Percentiles rank a stretch among this genome's conserved stretches.
Evolutionary conservation across 2,797 vertebrate species (phyloP).

Genomic region (Clarias laeviceps): DNA sequence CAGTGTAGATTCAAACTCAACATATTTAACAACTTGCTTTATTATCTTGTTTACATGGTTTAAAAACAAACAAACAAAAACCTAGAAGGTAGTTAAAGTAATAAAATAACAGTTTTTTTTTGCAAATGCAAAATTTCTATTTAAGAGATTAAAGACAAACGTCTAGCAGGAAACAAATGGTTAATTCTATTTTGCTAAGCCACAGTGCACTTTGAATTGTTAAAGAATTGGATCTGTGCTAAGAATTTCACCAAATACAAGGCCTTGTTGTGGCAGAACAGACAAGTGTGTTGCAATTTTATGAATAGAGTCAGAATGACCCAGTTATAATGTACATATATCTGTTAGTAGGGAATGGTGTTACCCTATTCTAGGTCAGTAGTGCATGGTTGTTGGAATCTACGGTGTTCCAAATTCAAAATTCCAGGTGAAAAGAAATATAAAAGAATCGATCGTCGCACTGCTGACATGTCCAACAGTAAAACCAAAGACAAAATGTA

Average conservation of each 20-base stretch:
- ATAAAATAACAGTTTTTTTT: not conserved
- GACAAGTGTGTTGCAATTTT: not conserved
- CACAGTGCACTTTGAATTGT: not conserved
- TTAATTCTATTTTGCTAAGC: not conserved
- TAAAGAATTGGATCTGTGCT: not conserved
- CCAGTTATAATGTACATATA: not conserved
- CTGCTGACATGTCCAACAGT: not conserved
- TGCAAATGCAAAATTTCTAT: not conserved
- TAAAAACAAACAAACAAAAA: not conserved
- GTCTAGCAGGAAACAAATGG: not conserved
- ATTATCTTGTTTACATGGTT: slow-evolving; percentile 10
- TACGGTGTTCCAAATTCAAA: not conserved
- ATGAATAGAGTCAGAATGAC: not conserved
- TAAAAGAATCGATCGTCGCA: not conserved
- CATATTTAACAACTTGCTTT: slow-evolving; percentile 1
- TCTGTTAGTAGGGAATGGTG: slow-evolving; percentile 1
- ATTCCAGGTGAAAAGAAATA: not conserved
- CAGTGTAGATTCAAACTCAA: not conserved
- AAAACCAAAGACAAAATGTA: not conserved
- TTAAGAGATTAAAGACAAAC: not conserved
- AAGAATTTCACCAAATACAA: not conserved
- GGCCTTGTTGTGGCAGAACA: not conserved
- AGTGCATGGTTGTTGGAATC: not conserved
- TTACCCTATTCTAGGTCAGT: not conserved
- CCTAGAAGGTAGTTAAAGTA: not conserved